phyloP scores from a whole-genome alignment of 2,888 invertebrate genomes.

The Notocelia uddmanniana region DNA sequence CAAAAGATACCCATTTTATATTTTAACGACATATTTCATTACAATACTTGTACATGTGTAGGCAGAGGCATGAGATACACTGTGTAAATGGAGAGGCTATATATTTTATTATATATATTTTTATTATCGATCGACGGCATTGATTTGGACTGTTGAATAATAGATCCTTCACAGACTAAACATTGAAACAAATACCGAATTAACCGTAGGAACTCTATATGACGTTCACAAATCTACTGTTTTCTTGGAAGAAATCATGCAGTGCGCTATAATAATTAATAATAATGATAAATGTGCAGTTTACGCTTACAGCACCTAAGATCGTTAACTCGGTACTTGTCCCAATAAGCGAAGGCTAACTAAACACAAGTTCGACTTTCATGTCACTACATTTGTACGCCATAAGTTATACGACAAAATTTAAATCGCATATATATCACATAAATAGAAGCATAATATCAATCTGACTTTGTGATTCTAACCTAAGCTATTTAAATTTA shows the following conservation, averaged over 20 bases:
- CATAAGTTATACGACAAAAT: conserved; percentile 36
- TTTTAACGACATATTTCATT: conserved; percentile 46
- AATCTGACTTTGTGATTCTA: conserved; percentile 51
- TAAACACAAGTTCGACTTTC: conserved; percentile 28
- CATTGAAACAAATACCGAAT: conserved; percentile 25
- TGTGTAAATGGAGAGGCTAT: conserved; percentile 47
- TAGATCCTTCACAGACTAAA: conserved; percentile 22
- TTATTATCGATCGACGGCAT: conserved; percentile 53
- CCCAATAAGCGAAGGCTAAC: conserved; percentile 24
- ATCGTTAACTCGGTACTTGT: conserved; percentile 21
- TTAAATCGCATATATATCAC: conserved; percentile 37
- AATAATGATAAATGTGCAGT: conserved; percentile 37
- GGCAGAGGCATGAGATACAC: conserved; percentile 61
- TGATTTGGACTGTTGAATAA: conserved; percentile 51
- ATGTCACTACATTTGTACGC: conserved; percentile 41
- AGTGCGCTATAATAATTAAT: conserved; percentile 30
- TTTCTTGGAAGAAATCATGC: conserved; percentile 25
- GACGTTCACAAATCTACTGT: conserved; percentile 24
- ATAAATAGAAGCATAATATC: conserved; percentile 44
- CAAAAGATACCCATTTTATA: conserved; percentile 62
- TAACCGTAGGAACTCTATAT: conserved; percentile 40
- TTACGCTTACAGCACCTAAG: conserved; percentile 29
- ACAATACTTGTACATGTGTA: conserved; percentile 55
- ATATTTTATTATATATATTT: conserved; percentile 44
- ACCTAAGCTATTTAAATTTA: conserved; percentile 58